These are phyloP conservation scores for Elgaria multicarinata DNA, from an alignment of 2,113 vertebrate species.

Conservation along the genomic window DNA sequence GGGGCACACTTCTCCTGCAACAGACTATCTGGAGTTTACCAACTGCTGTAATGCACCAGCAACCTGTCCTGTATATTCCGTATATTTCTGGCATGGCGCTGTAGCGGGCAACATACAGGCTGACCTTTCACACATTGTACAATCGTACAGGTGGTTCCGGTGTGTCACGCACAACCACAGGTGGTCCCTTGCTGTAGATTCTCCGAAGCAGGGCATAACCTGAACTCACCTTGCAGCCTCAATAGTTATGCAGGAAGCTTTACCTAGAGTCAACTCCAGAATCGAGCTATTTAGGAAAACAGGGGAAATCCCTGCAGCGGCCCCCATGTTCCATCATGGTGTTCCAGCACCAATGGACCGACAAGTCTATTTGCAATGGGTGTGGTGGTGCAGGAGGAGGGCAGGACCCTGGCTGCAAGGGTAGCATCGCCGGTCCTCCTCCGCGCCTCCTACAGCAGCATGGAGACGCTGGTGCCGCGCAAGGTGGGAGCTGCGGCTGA, in stretches of 20 bases:
- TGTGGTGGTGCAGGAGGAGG: not conserved
- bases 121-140: not conserved
- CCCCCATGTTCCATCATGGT: not conserved
- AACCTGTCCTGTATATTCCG: not conserved
- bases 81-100: not conserved
- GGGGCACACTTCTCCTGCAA: not conserved
- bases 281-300: not conserved
- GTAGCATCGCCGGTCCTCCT: not conserved
- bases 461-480: slow-evolving; percentile 64
- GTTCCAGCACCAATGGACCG: not conserved
- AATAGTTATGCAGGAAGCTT: not conserved
- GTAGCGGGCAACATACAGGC: not conserved
- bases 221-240: not conserved
- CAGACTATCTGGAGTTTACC: not conserved
- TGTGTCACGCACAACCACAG: not conserved
- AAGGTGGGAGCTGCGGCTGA: slow-evolving; percentile 67
- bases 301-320: too few species aligned
- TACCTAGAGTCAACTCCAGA: not conserved
- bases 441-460: not conserved
- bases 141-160: not conserved
- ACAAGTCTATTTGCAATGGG: not conserved
- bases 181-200: not conserved
- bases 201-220: not conserved
- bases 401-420: not conserved
- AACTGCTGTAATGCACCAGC: not conserved